A percentile compares a stretch with the other conserved stretches of the same genome.
phyloP scores from a whole-genome alignment of 2,797 vertebrate species.

The Enteromius radiatus region DNA sequence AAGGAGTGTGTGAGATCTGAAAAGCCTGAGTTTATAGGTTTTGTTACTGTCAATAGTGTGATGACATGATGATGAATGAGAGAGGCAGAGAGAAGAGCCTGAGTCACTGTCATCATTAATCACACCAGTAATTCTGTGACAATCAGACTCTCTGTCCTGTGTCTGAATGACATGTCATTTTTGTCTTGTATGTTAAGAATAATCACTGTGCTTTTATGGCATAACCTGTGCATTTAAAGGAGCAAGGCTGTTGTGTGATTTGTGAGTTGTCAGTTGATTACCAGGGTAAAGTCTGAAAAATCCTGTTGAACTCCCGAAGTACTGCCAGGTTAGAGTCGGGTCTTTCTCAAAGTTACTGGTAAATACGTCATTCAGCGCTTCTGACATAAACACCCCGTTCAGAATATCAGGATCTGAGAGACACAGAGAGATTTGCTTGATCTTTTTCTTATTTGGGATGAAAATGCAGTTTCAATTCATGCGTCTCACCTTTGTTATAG shows the following conservation, averaged over 20 bases:
- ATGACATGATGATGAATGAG: constrained; percentile 21
- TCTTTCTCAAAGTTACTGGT: constrained; percentile 92
- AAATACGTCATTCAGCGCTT: constrained; percentile 91
- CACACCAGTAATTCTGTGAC: constrained; percentile 27
- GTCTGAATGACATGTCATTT: constrained; percentile 6
- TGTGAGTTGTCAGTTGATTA: too few species aligned
- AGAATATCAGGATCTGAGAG: constrained; percentile 87
- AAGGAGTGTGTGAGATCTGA: constrained; percentile 8
- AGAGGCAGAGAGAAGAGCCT: constrained; percentile 22
- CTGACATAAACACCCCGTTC: constrained; percentile 95
- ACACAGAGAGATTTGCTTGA: constrained; percentile 3
- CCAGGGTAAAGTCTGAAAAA: constrained; percentile 97
- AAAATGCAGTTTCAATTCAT: background rate
- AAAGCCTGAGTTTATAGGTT: background rate
- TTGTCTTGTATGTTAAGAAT: background rate
- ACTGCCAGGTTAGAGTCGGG: constrained; percentile 95
- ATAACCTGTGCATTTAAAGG: background rate
- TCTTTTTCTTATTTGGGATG: background rate
- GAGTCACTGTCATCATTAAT: constrained; percentile 25
- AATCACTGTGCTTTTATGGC: background rate
- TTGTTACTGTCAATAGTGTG: constrained; percentile 11
- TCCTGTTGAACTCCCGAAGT: constrained; percentile 92
- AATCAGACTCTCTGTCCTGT: background rate
- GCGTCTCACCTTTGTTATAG: constrained; percentile 89
- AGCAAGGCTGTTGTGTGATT: background rate